phyloP scores from a whole-genome alignment of 2,888 invertebrate species.

The Chironomus tentans region DNA sequence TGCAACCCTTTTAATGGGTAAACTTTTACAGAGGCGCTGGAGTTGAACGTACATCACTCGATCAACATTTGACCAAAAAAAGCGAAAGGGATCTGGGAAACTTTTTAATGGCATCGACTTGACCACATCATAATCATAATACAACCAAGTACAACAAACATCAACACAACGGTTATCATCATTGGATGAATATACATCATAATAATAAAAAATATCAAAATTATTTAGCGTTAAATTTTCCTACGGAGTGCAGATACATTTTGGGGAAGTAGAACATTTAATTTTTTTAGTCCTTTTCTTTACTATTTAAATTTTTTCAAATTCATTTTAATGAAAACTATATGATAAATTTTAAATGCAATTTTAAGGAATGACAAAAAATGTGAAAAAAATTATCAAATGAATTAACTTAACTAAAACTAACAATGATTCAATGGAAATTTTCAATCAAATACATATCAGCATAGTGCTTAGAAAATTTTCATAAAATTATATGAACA shows the following conservation, averaged over 20 bases:
- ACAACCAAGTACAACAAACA: slow-evolving; percentile 21
- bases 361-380: neutral
- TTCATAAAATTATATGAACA: neutral
- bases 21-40: slow-evolving; percentile 40
- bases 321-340: neutral
- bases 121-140: slow-evolving; percentile 33
- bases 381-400: neutral
- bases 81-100: slow-evolving; percentile 42
- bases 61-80: slow-evolving; percentile 38
- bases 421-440: slow-evolving; percentile 10
- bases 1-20: neutral
- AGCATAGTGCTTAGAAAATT: slow-evolving; percentile 26
- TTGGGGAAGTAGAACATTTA: slow-evolving; percentile 8
- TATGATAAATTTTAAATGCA: neutral
- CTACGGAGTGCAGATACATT: slow-evolving; percentile 21
- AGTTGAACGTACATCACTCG: slow-evolving; percentile 34
- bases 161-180: slow-evolving; percentile 22
- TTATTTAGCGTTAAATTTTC: slow-evolving; percentile 25
- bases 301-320: neutral
- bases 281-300: neutral
- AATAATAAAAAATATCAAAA: slow-evolving; percentile 22
- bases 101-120: slow-evolving; percentile 43
- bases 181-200: slow-evolving; percentile 9
- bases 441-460: slow-evolving; percentile 25
- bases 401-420: slow-evolving; percentile 1